Evolutionary conservation across 2,888 invertebrate species (phyloP), one percentile per base, ranked within the genome.

Genomic region (Hemicrepidius hirtus): DNA sequence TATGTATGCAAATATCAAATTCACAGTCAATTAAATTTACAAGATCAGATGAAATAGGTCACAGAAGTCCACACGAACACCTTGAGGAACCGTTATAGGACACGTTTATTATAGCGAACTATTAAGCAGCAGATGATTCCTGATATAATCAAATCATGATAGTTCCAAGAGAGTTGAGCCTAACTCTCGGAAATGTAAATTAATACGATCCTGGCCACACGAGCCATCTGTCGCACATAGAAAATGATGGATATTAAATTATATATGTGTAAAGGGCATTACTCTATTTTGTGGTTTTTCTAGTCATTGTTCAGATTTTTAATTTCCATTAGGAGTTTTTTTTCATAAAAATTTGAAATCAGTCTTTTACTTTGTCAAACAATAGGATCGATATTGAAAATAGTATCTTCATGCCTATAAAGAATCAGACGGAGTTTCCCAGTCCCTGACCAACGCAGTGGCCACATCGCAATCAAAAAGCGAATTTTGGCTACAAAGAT

Each of bases 121-220:
- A 71, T 49, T 66, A 49, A 24, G 55, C 13, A 40, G 72, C 68
- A 72, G 72, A 72, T 72, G 68, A 68, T 67, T 49, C 62, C 59
- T 40, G 72, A 68, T 68, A 60, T n/a, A 64, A 72, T 72, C 68
- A 68, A 68, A 68, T 72, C 72, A 20, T 55, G 63, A 72, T 72
- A 63, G 68, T 72, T 68, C 67, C 68, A 32, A 67, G 41, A 67
- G 67, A 71, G 53, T 57, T 44, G 63, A 50, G 63, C 62, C 57
- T 24, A 55, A 60, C 50, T 66, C 64, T 74, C 72, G 76, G 74
- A 76, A 74, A 76, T 76, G 76, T 76, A 76, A 76, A 76, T 76
- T 74, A 70, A 62, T 64, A 62, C 68, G 72, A 72, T 72, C 63
- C 68, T 59, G 37, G 69, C 53, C 50, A 60, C 66, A 70, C 64